Evolutionary conservation across 2,113 vertebrate genomes (phyloP), one percentile per base, ranked within the genome.

Genomic region (Notarius quadriscutis): DNA sequence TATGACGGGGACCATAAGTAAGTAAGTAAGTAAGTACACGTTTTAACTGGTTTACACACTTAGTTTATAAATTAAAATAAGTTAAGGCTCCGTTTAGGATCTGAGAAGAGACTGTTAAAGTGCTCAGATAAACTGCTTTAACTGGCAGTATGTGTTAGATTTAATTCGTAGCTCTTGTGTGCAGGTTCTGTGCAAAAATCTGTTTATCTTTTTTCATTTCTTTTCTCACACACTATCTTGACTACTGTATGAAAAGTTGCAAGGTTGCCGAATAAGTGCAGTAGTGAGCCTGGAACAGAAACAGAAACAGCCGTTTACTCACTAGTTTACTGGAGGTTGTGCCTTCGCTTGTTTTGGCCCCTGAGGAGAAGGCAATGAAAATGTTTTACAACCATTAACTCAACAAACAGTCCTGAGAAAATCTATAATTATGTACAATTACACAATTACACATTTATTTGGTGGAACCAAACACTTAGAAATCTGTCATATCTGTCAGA

Each of bases 271-370:
- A 34, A 83, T 34, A 83, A 51, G 8, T 67, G 79, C 41, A 50
- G 84, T 85, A 57, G 83, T 22, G 55, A 60, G 30, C 48, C 50
- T 30, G 60, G 50, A 84, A 48, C 71, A 74, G 77, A 80, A 85
- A 77, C 65, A 83, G 84, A 75, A 84, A 53, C 67, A 34, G 67
- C n/a, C 8, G 7, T 81, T 90, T 88, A 96, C 96, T 95, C 91
- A 98, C 98, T 96, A 97, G 96, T 94, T 96, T 96, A 93, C 92
- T 96, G 82, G 95, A 92, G 89, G 96, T 87, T 58, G 95, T 88
- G 77, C 95, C 95, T 89, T 97, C 98, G 71, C 96, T 92, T 89
- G 94, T 93, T 96, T 96, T 97, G 48, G 97, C 94, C 18, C 93
- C 96, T 85, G 91, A 78, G 89, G 80, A 87, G 92, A 57, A 89